Percentiles rank a stretch among this genome's conserved stretches.
phyloP scores from a whole-genome alignment of 2,888 invertebrate species.

The Drosophila barbarae region DNA sequence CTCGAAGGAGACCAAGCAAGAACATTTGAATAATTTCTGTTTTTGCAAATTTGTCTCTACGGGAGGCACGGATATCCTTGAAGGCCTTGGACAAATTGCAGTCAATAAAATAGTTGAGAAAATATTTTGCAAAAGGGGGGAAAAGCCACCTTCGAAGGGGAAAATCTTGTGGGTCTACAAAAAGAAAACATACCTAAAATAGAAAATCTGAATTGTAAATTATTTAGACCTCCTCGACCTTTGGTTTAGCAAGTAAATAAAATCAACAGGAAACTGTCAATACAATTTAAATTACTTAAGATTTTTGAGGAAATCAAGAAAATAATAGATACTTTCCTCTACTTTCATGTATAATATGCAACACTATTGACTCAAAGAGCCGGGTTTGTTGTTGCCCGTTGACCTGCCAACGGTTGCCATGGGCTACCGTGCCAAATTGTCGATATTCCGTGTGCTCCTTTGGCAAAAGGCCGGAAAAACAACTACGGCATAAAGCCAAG shows the following conservation, averaged over 20 bases:
- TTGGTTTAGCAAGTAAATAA: not conserved
- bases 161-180: too few relatives aligned
- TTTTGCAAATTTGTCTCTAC: slow-evolving; percentile 34
- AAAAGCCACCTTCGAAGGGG: not conserved
- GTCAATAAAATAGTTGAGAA: slow-evolving; percentile 44
- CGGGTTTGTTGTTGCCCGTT: slow-evolving; percentile 47
- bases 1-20: slow-evolving; percentile 2
- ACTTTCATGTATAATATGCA: not conserved
- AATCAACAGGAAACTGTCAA: not conserved
- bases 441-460: slow-evolving; percentile 59
- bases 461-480: slow-evolving; percentile 20
- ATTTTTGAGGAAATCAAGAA: not conserved
- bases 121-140: slow-evolving; percentile 21
- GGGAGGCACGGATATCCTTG: slow-evolving; percentile 34
- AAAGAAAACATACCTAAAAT: not conserved
- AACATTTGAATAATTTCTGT: slow-evolving; percentile 59
- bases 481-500: slow-evolving; percentile 14
- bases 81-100: slow-evolving; percentile 44
- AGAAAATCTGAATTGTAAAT: not conserved
- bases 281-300: not conserved
- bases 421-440: slow-evolving; percentile 69
- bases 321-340: too few relatives aligned
- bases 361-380: slow-evolving; percentile 9
- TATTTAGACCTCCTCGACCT: not conserved
- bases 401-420: slow-evolving; percentile 69